Evolutionary conservation across 2,888 invertebrate species (phyloP), one percentile per base, ranked within the genome.

Genomic region (Cataglyphis rosenhaueri): DNA sequence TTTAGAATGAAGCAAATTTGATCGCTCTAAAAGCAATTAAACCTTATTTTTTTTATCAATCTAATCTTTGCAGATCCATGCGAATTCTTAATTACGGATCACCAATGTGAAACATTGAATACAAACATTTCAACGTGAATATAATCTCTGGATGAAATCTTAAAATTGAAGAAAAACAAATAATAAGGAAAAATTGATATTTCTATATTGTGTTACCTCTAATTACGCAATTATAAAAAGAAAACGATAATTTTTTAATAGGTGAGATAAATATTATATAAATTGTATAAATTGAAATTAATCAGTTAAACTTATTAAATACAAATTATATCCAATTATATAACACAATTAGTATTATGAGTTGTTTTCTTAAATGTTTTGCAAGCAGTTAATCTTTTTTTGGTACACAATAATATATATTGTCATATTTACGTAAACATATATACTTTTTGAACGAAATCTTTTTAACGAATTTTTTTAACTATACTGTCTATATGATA

Each of bases 321-420:
- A 35, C 9, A 8, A 70, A 55, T 15, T 55, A 55, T 29, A 21
- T 52, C 9, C 4, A 32, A 5, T 48, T 48, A 6, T 18, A 6
- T 48, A 48, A 48, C 6, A 18, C 18, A 18, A 18, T 48, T 6
- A 59, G 8, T 44, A 32, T 73, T 21, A 44, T 29, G 15, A 61
- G 9, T n/a, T 18, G 18, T 15, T 12, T 52, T 52, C 12, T 9
- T 3, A 9, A 61, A 1, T 3, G 12, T 61, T 12, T 74, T 41
- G n/a, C 44, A 8, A 73, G 18, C 15, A 44, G 44, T 61, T 61
- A 61, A 61, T 61, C 61, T 61, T 32, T 61, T 32, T 61, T 29
- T 29, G 0, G 4, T 55, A 55, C n/a, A 55, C 1, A 35, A 15
- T 57, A 25, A 18, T 41, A 38, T 38, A 25, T 38, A 35, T 70